phyloP scores from a whole-genome alignment of 1,140 invertebrate species.

The Aradophagus sp. region DNA sequence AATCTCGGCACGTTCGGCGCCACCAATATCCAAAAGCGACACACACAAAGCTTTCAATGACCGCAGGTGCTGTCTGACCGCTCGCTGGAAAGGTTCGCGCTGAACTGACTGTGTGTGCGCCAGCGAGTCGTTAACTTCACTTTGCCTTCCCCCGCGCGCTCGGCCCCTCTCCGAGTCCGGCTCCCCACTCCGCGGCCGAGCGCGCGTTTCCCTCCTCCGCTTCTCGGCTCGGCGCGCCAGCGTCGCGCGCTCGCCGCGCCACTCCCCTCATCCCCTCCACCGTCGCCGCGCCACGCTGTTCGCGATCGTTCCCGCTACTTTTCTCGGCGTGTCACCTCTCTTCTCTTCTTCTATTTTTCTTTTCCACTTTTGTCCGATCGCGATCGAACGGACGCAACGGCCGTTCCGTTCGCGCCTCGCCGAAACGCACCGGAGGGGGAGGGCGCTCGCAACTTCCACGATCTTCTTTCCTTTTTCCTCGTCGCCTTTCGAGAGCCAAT shows the following conservation, averaged over 20 bases:
- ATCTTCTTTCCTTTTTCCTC: too few relatives aligned
- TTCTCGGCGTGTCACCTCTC: constrained; percentile 11
- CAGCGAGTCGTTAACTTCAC: constrained; percentile 21
- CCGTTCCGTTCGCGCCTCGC: too few relatives aligned
- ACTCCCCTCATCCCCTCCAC: constrained; percentile 1
- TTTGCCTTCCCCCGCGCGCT: not conserved
- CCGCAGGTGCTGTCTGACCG: not conserved
- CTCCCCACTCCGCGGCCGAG: not conserved
- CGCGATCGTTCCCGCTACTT: constrained; percentile 23
- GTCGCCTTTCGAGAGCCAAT: too few relatives aligned
- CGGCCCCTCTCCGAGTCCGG: not conserved
- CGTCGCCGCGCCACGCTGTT: constrained; percentile 15
- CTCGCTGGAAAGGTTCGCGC: constrained; percentile 11
- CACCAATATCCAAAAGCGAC: not conserved
- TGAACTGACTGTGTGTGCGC: constrained; percentile 18
- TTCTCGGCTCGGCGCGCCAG: not conserved
- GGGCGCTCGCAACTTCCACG: too few relatives aligned
- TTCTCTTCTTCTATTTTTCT: too few relatives aligned
- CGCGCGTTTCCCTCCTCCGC: too few relatives aligned
- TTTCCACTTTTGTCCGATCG: too few relatives aligned
- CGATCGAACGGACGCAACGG: too few relatives aligned
- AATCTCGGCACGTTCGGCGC: too few relatives aligned
- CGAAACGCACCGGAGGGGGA: too few relatives aligned
- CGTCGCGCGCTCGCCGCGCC: constrained; percentile 20
- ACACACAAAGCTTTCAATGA: not conserved